Evolutionary conservation across 2,797 vertebrate genomes (phyloP).

Genomic region (Gambusia yucatana): DNA sequence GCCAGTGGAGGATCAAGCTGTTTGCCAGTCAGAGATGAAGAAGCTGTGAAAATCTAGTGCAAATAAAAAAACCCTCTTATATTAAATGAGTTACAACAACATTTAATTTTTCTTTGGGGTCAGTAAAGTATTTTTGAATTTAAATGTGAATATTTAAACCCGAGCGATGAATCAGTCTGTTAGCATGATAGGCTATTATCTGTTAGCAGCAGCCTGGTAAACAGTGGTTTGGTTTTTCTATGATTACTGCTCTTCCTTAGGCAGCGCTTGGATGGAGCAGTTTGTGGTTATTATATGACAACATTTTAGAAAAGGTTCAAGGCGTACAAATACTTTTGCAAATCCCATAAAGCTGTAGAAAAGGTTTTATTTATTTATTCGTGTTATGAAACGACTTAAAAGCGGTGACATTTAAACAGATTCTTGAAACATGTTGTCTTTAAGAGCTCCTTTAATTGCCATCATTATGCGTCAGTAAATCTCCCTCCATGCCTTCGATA

Average conservation of each 20-base stretch:
- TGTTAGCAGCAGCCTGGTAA: too few relatives aligned
- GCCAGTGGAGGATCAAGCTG: not conserved
- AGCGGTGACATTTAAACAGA: not conserved
- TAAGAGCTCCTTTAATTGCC: not conserved
- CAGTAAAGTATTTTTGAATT: too few relatives aligned
- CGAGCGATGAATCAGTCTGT: too few relatives aligned
- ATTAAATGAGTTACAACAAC: too few relatives aligned
- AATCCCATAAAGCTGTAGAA: conserved; percentile 9
- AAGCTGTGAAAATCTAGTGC: not conserved
- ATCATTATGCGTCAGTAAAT: not conserved
- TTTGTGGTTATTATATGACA: not conserved
- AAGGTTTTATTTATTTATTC: not conserved
- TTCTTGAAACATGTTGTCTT: not conserved
- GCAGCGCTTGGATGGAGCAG: too few relatives aligned
- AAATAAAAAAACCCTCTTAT: not conserved
- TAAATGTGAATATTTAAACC: too few relatives aligned
- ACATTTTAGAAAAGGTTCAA: not conserved
- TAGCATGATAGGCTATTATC: too few relatives aligned
- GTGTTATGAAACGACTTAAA: not conserved
- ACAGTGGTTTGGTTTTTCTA: too few relatives aligned
- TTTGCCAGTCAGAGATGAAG: not conserved
- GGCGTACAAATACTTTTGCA: too few relatives aligned
- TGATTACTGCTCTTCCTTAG: too few relatives aligned
- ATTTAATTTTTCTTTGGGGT: too few relatives aligned
- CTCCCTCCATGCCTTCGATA: not conserved